Percentiles rank a stretch among this genome's conserved stretches.
These are phyloP conservation scores for Unio delphinus DNA, from an alignment of 2,888 invertebrate genomes.

Conservation along the genomic window DNA sequence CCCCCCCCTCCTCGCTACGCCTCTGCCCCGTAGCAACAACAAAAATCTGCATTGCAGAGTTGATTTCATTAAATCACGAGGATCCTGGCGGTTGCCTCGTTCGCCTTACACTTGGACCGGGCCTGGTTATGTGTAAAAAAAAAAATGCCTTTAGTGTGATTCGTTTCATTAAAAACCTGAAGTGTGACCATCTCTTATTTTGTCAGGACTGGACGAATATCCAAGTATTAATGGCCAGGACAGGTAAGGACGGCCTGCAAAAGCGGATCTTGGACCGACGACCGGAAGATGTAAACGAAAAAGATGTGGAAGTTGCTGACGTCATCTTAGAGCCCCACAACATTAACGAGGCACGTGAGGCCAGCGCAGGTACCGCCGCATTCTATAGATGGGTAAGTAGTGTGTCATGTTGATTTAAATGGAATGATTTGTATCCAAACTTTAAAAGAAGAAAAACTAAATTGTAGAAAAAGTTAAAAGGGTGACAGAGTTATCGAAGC, in stretches of 20 bases:
- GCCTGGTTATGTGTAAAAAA: too few species aligned
- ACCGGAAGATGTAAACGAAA: conserved; percentile 22
- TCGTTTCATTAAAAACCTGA: not conserved
- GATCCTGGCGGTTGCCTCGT: too few species aligned
- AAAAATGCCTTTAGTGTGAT: too few species aligned
- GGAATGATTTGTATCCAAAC: too few species aligned
- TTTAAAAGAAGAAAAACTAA: too few species aligned
- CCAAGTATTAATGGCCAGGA: conserved; percentile 35
- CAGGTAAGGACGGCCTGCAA: conserved; percentile 36
- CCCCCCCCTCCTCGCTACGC: too few species aligned
- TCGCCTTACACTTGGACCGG: too few species aligned
- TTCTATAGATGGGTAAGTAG: conserved; percentile 48
- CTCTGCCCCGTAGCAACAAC: too few species aligned
- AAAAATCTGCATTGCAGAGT: too few species aligned
- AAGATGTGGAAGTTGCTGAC: conserved; percentile 30
- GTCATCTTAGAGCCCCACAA: conserved; percentile 27
- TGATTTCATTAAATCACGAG: too few species aligned
- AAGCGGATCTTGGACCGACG: conserved; percentile 32
- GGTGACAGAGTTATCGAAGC: too few species aligned
- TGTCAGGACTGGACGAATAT: conserved; percentile 45
- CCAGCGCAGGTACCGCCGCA: conserved; percentile 36
- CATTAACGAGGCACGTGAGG: conserved; percentile 33
- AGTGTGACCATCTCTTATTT: not conserved
- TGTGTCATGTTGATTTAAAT: not conserved
- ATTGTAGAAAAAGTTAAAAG: too few species aligned